A percentile compares a stretch with the other conserved stretches of the same genome.
These are phyloP conservation scores for Caerostris extrusa DNA, from an alignment of 1,140 invertebrate genomes.

Conservation along the genomic window DNA sequence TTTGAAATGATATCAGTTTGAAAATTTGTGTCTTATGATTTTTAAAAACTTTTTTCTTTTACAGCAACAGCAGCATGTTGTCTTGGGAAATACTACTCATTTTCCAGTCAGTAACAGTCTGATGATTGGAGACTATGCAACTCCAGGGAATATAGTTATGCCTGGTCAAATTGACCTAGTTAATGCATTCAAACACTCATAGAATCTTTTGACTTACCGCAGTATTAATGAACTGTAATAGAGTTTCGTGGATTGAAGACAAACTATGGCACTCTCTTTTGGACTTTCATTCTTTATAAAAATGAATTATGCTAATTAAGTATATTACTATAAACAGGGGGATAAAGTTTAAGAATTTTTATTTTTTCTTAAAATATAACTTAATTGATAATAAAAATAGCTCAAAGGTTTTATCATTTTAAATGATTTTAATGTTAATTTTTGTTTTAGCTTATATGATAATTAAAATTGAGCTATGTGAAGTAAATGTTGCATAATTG, in stretches of 20 bases:
- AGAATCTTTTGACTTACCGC: slow-evolving; percentile 37
- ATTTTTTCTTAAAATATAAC: background rate
- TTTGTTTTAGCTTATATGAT: background rate
- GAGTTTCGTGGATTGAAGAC: slow-evolving; percentile 59
- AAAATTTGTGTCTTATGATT: background rate
- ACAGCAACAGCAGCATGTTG: slow-evolving; percentile 83
- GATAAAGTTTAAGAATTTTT: background rate
- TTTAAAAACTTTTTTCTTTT: slow-evolving; percentile 47
- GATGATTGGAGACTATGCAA: slow-evolving; percentile 90
- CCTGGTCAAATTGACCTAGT: slow-evolving; percentile 74
- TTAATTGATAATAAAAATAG: background rate
- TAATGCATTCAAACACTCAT: slow-evolving; percentile 72
- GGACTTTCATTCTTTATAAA: slow-evolving; percentile 13
- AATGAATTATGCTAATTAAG: slow-evolving; percentile 27
- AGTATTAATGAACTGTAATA: slow-evolving; percentile 73
- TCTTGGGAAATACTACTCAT: slow-evolving; percentile 85
- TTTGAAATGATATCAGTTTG: too few species aligned
- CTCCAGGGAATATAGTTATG: slow-evolving; percentile 77
- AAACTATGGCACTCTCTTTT: slow-evolving; percentile 9
- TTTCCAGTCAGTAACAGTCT: slow-evolving; percentile 89
- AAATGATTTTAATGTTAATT: background rate
- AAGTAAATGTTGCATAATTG: background rate
- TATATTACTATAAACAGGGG: background rate
- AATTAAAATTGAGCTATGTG: background rate
- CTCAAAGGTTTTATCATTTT: background rate